These are phyloP conservation scores for Psittacula cyanocephala DNA, from an alignment of 2,113 vertebrate genomes.

Conservation along the genomic window DNA sequence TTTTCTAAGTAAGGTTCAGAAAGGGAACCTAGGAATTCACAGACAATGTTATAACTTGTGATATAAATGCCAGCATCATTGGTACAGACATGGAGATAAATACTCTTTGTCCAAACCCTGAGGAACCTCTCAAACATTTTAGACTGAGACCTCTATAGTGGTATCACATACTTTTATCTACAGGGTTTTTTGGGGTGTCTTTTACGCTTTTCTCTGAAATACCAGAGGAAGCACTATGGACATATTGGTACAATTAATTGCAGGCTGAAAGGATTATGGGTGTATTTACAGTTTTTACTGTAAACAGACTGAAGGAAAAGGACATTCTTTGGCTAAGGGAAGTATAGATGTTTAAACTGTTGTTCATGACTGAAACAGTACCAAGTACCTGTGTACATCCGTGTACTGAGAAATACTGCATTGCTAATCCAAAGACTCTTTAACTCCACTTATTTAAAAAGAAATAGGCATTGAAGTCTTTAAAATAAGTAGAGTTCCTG, in stretches of 20 bases:
- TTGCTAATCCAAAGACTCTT: background rate
- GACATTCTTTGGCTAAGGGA: background rate
- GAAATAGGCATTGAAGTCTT: background rate
- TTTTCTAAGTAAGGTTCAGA: background rate
- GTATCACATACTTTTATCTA: background rate
- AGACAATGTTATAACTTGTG: background rate
- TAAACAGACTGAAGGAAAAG: background rate
- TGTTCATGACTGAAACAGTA: background rate
- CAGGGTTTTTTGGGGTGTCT: rapidly evolving
- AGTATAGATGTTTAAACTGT: background rate
- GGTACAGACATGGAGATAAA: background rate
- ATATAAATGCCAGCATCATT: background rate
- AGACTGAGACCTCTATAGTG: background rate
- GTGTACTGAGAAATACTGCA: background rate
- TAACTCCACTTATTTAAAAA: background rate
- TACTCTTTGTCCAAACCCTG: background rate
- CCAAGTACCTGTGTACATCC: background rate
- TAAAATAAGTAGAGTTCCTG: background rate
- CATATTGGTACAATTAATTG: background rate
- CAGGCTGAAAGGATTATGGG: background rate
- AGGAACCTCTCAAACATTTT: background rate
- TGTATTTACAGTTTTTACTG: background rate
- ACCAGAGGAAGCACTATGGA: background rate
- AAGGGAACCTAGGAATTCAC: background rate
- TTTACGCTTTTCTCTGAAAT: background rate